Base-by-base conservation (phyloP, 2,888 invertebrate species). In the Eupelmus urozonus region DNA sequence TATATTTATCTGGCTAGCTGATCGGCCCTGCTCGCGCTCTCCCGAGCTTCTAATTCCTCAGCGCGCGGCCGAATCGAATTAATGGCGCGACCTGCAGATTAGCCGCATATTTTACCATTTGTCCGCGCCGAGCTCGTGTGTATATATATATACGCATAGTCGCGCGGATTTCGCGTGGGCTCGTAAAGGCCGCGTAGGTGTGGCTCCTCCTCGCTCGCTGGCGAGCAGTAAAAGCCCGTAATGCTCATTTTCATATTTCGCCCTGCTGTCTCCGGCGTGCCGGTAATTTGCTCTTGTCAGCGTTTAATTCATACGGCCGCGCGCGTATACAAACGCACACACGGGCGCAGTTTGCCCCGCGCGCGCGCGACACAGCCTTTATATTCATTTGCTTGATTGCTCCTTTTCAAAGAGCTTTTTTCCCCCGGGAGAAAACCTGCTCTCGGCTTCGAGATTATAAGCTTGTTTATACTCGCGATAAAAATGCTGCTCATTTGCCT, bases 31-130 rank as follows among this genome's bases (percentile, higher is more conserved):
- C n/a, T n/a, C n/a, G n/a, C n/a, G n/a, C n/a, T n/a, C n/a, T 51
- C 53, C 11, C 23, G 11, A 5, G n/a, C 18, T 18, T 23, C 53
- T 23, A 3, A n/a, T 9, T 23, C 25, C 4, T 16, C 72, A 18
- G 29, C 71, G n/a, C n/a, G n/a, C n/a, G 7, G 27, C 49, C 40
- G 51, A 49, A 29, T 57, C 57, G 63, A 67, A 69, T 62, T 62
- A 63, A 57, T 29, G 55, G 29, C 20, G 57, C 20, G 40, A 45
- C 2, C 16, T 45, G 13, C 4, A 7, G 62, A n/a, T n/a, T n/a
- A n/a, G n/a, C 23, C 42, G 42, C 49, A 16, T 60, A 60, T 34
- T 57, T 69, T 45, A 57, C 57, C 25, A 57, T 55, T 67, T 65
- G 65, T n/a, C n/a, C n/a, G n/a, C n/a, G n/a, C n/a, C n/a, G n/a